A percentile compares a stretch with the other conserved stretches of the same genome.
Evolutionary conservation across 2,797 vertebrate species (phyloP).

Genomic region (Danio aesculapii): DNA sequence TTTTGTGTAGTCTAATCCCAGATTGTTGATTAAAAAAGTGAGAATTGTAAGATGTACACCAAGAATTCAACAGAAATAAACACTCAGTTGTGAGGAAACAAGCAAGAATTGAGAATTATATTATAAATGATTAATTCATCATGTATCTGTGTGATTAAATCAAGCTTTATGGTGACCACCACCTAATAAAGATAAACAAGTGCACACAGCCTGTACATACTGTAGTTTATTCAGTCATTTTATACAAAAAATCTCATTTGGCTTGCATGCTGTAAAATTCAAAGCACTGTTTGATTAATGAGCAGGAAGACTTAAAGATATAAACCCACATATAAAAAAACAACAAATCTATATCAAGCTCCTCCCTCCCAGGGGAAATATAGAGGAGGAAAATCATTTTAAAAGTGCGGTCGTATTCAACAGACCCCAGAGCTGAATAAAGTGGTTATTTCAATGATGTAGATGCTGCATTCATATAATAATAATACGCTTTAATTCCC

Average conservation of each 20-base stretch:
- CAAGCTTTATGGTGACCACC: no score
- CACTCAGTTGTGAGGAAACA: no score
- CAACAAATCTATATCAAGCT: conserved; percentile 68
- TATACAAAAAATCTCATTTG: not conserved
- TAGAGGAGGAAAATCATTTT: conserved; percentile 77
- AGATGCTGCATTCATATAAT: conserved; percentile 68
- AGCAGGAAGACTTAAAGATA: not conserved
- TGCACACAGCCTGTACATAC: not conserved
- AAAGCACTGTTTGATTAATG: conserved; percentile 5
- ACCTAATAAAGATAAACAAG: no score
- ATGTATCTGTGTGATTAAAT: no score
- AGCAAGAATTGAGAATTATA: no score
- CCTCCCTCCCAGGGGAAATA: conserved; percentile 64
- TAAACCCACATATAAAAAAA: conserved; percentile 67
- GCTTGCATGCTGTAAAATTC: not conserved
- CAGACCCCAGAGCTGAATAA: conserved; percentile 73
- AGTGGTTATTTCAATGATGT: conserved; percentile 73
- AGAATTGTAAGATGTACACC: no score
- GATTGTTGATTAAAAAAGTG: no score
- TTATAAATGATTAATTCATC: no score
- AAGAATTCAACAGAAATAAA: no score
- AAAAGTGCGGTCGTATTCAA: conserved; percentile 73
- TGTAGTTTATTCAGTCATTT: not conserved
- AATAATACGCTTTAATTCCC: not conserved
- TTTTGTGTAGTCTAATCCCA: no score